Evolutionary conservation across 1,140 invertebrate genomes (phyloP), one percentile per base, ranked within the genome.

Genomic region (Sycophaga agraensis): DNA sequence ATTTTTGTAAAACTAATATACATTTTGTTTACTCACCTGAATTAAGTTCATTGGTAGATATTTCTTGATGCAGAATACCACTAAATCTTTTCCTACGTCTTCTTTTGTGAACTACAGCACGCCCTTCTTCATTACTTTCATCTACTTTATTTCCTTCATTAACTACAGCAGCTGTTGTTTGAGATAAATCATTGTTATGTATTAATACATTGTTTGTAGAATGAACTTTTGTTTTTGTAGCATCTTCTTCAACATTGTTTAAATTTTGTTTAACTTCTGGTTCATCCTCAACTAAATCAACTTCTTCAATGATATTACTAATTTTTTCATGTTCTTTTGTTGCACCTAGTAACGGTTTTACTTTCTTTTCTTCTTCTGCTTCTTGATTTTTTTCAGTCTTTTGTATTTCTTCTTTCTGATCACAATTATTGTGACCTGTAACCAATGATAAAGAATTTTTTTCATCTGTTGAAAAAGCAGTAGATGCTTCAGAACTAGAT

Each of bases 211-310:
- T 28, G 1, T 17, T 22, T 7, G 14, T 12, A 19, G n/a, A 1
- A 34, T 60, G 26, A 34, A 14, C 26, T 39, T 37, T 49, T 5
- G 1, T 37, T 49, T 58, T 26, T 12, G n/a, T 31, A 8, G 0
- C 22, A 34, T 59, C 22, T 54, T 21, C 22, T 54, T 58, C 26
- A 54, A 24, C n/a, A 6, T 62, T 9, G 16, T 48, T 56, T 17
- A 46, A 35, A 21, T 5, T 56, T 21, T 7, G 4, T 14, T 7
- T 34, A 9, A 3, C 42, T 49, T 58, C 34, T 24, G 31, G 6
- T 11, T 63, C 61, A 53, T 63, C 54, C 21, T 63, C 61, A 4
- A 51, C 43, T 34, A 63, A 51, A 51, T 63, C 61, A n/a, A 63
- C 54, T 57, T 63, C 61, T 58, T 63, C 61, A 37, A 58, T 54